Conservation (phyloP, 2,888 invertebrate species). For the Orchesellides sinensis region DNA sequence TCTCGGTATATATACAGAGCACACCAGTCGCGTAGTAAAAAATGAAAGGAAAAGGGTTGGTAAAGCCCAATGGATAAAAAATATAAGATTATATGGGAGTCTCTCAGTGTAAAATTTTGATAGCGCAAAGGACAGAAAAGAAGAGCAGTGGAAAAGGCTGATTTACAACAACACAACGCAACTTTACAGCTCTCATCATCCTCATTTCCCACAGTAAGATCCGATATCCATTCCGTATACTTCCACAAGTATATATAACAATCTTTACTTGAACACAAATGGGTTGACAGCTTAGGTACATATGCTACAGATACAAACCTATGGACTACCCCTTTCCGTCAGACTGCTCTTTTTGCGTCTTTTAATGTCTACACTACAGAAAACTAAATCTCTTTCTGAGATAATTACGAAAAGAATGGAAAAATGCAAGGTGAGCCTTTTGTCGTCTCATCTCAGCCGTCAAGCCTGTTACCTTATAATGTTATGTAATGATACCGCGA, state of each 20-base stretch:
- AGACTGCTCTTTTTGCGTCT: background rate
- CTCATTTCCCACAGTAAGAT: slow-evolving; percentile 21
- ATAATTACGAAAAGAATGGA: background rate
- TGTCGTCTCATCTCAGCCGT: background rate
- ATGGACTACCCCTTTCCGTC: background rate
- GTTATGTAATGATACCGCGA: slow-evolving; percentile 27
- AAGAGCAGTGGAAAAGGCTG: background rate
- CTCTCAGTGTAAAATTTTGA: slow-evolving; percentile 14
- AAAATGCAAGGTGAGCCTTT: background rate
- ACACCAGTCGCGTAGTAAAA: slow-evolving; percentile 16
- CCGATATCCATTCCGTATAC: too few species aligned
- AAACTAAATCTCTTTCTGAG: background rate
- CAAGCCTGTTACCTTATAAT: background rate
- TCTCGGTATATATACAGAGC: background rate
- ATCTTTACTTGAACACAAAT: background rate
- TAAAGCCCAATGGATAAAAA: slow-evolving; percentile 4
- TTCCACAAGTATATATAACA: too few species aligned
- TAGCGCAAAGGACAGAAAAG: slow-evolving; percentile 1
- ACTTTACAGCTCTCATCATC: slow-evolving; percentile 28
- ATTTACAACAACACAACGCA: slow-evolving; percentile 35
- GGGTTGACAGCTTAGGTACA: background rate
- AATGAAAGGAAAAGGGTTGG: slow-evolving; percentile 47
- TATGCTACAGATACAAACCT: background rate
- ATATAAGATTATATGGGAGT: slow-evolving; percentile 5
- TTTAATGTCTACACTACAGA: background rate